Conservation (phyloP, 1,140 invertebrate species). For the Drosophila subpulchrella region DNA sequence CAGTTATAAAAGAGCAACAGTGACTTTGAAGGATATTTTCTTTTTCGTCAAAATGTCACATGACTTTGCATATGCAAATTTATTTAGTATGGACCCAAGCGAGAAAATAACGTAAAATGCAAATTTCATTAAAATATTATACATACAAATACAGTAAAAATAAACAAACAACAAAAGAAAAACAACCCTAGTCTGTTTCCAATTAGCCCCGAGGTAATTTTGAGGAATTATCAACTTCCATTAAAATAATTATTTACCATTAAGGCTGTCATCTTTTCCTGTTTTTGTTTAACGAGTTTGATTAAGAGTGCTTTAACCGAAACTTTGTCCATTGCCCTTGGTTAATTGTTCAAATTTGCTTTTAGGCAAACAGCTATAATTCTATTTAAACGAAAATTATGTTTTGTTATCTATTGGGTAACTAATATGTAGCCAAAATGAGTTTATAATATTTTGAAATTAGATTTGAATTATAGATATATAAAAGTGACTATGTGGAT, state of each 20-base stretch:
- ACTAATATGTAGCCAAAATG: slow-evolving; percentile 11
- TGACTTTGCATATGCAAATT: background rate
- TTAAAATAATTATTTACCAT: slow-evolving; percentile 1
- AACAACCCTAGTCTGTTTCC: too few species aligned
- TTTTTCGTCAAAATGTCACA: background rate
- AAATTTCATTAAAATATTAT: too few species aligned
- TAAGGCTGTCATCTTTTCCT: background rate
- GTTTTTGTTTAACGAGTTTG: too few species aligned
- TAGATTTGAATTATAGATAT: slow-evolving; percentile 4
- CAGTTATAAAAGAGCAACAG: background rate
- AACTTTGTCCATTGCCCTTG: background rate
- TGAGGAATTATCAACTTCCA: background rate
- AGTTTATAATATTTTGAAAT: slow-evolving; percentile 23
- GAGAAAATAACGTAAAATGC: background rate
- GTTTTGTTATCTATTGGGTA: slow-evolving; percentile 14
- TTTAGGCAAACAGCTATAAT: slow-evolving; percentile 27
- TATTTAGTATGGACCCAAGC: background rate
- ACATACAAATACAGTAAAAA: too few species aligned
- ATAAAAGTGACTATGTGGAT: slow-evolving; percentile 1
- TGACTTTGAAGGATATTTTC: background rate
- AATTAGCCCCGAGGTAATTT: too few species aligned
- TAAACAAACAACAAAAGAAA: background rate
- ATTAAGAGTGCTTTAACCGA: background rate
- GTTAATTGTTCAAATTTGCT: slow-evolving; percentile 6
- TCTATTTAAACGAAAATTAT: slow-evolving; percentile 40